Evolutionary conservation across 2,888 invertebrate species (phyloP).

Genomic region (Morpho deidamia): DNA sequence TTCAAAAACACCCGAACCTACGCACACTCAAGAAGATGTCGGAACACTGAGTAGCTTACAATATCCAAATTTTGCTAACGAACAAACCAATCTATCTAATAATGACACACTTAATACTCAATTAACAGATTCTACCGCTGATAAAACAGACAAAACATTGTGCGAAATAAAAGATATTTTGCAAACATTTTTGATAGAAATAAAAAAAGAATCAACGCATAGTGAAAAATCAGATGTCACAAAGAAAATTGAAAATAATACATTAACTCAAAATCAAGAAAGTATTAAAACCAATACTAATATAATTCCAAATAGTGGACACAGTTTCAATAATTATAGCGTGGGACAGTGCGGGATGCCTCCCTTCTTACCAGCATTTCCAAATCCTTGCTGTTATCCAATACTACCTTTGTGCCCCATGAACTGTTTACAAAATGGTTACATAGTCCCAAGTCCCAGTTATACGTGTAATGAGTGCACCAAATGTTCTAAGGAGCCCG

Average conservation of each 20-base stretch:
- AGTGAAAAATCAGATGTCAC: conserved; percentile 39
- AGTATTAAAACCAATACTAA: conserved; percentile 26
- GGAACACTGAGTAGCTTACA: conserved; percentile 36
- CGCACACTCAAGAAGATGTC: conserved; percentile 28
- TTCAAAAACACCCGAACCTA: conserved; percentile 22
- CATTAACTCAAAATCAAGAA: conserved; percentile 7
- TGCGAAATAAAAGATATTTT: conserved; percentile 65
- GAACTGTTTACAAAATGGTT: conserved; percentile 52
- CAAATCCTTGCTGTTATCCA: conserved; percentile 58
- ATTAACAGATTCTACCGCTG: conserved; percentile 36
- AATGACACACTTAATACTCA: conserved; percentile 44
- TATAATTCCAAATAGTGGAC: conserved; percentile 33
- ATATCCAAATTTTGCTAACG: conserved; percentile 30
- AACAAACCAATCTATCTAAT: conserved; percentile 29
- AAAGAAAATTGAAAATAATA: conserved; percentile 9
- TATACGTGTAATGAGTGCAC: conserved; percentile 47
- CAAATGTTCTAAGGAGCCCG: conserved; percentile 36
- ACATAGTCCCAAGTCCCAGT: conserved; percentile 45
- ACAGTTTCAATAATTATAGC: conserved; percentile 37
- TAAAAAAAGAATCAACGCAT: conserved; percentile 54
- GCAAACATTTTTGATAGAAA: conserved; percentile 58
- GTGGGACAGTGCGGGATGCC: conserved; percentile 32
- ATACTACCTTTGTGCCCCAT: conserved; percentile 56
- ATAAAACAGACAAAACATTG: conserved; percentile 62
- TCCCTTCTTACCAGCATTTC: conserved; percentile 38